Evolutionary conservation across 2,113 vertebrate genomes (phyloP).

Genomic region (Plecturocebus donacophilus): DNA sequence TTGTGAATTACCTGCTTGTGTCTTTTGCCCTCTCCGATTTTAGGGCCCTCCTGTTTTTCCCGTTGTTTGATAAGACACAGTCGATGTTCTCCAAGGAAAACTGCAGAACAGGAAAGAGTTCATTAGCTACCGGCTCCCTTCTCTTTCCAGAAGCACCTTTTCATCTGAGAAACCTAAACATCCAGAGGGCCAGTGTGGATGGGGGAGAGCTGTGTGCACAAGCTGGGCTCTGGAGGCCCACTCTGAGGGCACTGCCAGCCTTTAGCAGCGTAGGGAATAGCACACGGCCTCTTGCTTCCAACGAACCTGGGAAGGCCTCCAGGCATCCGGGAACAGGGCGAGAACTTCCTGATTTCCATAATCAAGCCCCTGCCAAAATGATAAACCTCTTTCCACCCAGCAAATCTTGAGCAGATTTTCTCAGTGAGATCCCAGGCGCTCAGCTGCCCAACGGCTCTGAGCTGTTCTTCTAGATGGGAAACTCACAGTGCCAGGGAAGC

Average conservation of each 20-base stretch:
- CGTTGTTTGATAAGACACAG: fast-evolving
- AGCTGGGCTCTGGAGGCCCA: not conserved
- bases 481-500: not conserved
- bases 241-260: not conserved
- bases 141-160: not conserved
- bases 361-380: not conserved
- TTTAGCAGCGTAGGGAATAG: fast-evolving
- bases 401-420: not conserved
- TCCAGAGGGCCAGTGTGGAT: fast-evolving
- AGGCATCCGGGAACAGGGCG: not conserved
- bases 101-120: fast-evolving
- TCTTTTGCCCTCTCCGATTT: not conserved
- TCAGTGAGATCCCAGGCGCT: not conserved
- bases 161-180: fast-evolving
- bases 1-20: not conserved
- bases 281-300: fast-evolving
- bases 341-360: not conserved
- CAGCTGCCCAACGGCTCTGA: not conserved
- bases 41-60: too few species aligned
- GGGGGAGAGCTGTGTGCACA: fast-evolving
- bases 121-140: fast-evolving
- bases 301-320: fast-evolving
- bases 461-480: not conserved
- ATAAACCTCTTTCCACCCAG: not conserved
- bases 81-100: too few species aligned